Evolutionary conservation across 2,888 invertebrate species (phyloP).

Genomic region (Baccha elongata): DNA sequence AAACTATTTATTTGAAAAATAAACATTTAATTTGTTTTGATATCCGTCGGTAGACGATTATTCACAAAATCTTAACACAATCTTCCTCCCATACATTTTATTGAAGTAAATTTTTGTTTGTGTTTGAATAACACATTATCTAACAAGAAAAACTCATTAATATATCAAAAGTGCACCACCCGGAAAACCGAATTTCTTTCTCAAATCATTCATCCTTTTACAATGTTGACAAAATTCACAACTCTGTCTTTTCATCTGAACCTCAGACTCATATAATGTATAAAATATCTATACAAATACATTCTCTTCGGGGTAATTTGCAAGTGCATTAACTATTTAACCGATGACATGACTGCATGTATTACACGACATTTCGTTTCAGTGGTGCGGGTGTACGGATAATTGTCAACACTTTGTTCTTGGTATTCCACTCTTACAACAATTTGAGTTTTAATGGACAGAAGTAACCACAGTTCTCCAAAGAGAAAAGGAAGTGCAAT

Average conservation of each 20-base stretch:
- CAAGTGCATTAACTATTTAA: constrained; percentile 68
- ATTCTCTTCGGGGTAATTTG: constrained; percentile 55
- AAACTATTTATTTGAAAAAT: no score
- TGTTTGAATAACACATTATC: no score
- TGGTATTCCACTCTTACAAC: constrained; percentile 51
- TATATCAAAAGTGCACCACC: no score
- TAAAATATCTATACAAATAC: constrained; percentile 6
- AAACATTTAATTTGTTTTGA: no score
- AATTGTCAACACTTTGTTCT: constrained; percentile 70
- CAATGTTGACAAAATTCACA: no score
- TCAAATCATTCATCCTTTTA: no score
- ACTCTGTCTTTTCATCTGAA: background rate
- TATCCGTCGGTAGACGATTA: no score
- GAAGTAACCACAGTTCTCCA: constrained; percentile 54
- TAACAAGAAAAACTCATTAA: no score
- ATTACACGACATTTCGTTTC: constrained; percentile 67
- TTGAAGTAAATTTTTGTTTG: no score
- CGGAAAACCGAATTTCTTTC: no score
- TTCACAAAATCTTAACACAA: no score
- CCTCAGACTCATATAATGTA: background rate
- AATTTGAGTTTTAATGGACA: constrained; percentile 70
- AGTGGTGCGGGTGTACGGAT: constrained; percentile 51
- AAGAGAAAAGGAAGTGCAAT: constrained; percentile 23
- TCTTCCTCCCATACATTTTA: no score
- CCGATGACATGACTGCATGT: constrained; percentile 70